Evolutionary conservation across 1,140 invertebrate species (phyloP), one percentile per base, ranked within the genome.

Genomic region (Vanessa tameamea): DNA sequence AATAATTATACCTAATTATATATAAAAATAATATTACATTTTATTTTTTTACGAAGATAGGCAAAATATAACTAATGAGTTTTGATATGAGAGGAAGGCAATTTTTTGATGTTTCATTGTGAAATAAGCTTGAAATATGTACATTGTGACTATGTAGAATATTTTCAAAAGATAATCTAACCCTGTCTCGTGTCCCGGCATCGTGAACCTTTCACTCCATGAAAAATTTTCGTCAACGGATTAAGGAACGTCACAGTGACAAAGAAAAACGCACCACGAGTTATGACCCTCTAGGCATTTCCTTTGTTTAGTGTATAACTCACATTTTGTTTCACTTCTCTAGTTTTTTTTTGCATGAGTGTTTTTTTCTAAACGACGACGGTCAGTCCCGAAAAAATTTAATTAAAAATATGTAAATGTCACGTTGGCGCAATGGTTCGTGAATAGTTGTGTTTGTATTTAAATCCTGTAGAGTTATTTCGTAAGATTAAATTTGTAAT

Each of bases 201-300:
- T 31, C 66, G 66, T 55, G 23, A 69, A 55, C 14, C 31, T 55
- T 67, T 69, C 37, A 43, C 50, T 14, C 55, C 72, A 75, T 84
- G 79, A 83, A 84, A 82, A 84, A 81, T 85, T 82, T 76, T 69
- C 79, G 64, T 26, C 23, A 64, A 61, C 72, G 47, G 74, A 86
- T 89, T 87, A 82, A 80, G 76, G 81, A 75, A 73, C 75, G 85
- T 85, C 83, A 86, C 73, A 53, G 69, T 81, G 79, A 86, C 84
- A 87, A 89, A 87, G 80, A 83, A 78, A 81, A 82, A 81, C 81
- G 81, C 77, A 75, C 81, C 75, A 74, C 78, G 79, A 84, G 79
- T 87, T 87, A 87, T 85, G 84, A 85, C 84, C 83, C 86, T 80
- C 82, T 78, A 79, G 85, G 79, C 78, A 77, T 77, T 79, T 78